Conservation (phyloP, 2,888 invertebrate genomes). For the Dromius quadrimaculatus region DNA sequence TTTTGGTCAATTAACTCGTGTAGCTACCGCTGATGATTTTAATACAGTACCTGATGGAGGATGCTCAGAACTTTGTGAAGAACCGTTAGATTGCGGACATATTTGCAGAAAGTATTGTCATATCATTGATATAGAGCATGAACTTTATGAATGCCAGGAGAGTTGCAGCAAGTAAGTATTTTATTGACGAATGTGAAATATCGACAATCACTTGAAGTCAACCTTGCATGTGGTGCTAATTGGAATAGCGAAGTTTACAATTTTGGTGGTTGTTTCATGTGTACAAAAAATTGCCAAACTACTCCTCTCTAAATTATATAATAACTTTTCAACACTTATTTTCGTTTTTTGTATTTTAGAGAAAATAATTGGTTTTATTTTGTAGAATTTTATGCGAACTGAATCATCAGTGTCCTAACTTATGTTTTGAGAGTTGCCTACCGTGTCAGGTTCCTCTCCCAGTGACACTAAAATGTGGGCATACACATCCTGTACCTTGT, state of each 20-base stretch:
- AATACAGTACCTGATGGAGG: conserved; percentile 72
- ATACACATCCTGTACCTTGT: conserved; percentile 67
- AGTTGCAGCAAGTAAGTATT: conserved; percentile 68
- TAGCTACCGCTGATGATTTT: conserved; percentile 66
- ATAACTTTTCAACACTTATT: no score
- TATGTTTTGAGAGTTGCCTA: conserved; percentile 67
- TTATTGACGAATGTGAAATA: no score
- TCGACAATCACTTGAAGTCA: no score
- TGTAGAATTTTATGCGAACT: conserved; percentile 68
- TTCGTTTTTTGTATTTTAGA: conserved; percentile 49
- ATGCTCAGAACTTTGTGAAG: conserved; percentile 70
- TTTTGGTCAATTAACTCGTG: conserved; percentile 64
- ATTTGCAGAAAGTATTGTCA: conserved; percentile 74
- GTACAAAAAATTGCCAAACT: no score
- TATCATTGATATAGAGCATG: conserved; percentile 70
- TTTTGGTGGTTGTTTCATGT: no score
- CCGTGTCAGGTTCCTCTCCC: conserved; percentile 66
- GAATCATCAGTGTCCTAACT: conserved; percentile 68
- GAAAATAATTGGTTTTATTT: conserved; percentile 46
- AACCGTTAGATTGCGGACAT: conserved; percentile 72
- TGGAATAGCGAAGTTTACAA: no score
- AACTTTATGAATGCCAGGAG: conserved; percentile 66
- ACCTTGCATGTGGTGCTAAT: no score
- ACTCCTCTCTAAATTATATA: no score
- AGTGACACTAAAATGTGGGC: conserved; percentile 69